Evolutionary conservation across 1,140 invertebrate species (phyloP), one percentile per base, ranked within the genome.

Genomic region (Paralvinella palmiformis): DNA sequence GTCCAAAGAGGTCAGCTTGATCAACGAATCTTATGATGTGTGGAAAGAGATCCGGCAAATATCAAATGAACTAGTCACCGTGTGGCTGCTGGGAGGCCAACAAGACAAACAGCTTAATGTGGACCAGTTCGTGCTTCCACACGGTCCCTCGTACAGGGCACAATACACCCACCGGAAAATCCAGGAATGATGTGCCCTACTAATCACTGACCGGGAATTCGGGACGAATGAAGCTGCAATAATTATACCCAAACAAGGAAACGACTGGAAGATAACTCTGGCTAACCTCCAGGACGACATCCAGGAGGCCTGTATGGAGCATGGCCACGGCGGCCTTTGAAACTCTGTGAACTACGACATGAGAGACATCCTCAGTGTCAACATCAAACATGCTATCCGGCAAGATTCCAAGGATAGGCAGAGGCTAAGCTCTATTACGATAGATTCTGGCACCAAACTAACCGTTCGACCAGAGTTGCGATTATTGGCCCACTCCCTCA

Each of bases 251-350:
- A 63, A 36, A 33, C 61, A 66, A 31, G 41, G 27, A 20, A 66
- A 63, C 36, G 53, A 36, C 31, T 67, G 55, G 62, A 64, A 67
- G 57, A 37, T 62, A 1, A 67, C 56, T 27, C 61, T 63, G 4
- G 63, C 58, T 15, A 53, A 24, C 20, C n/a, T 68, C 27, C 50
- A 60, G 32, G 22, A 52, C 4, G 52, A 59, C 29, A 35, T 64
- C 33, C 41, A 67, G 22, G 52, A 64, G 24, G 55, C 55, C 56
- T 60, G 57, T 24, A 63, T 64, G 24, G 62, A 50, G 20, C 66
- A 68, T 45, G 59, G 35, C 59, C 59, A 61, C 29, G 66, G 59
- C 15, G 58, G 62, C 7, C 65, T 67, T 24, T 64, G 65, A 62
- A 66, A 66, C n/a, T 50, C 59, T 3, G 15, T 41, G 22, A 35